A percentile compares a stretch with the other conserved stretches of the same genome.
Evolutionary conservation across 2,888 invertebrate species (phyloP).

Genomic region (Rhagonycha lutea): DNA sequence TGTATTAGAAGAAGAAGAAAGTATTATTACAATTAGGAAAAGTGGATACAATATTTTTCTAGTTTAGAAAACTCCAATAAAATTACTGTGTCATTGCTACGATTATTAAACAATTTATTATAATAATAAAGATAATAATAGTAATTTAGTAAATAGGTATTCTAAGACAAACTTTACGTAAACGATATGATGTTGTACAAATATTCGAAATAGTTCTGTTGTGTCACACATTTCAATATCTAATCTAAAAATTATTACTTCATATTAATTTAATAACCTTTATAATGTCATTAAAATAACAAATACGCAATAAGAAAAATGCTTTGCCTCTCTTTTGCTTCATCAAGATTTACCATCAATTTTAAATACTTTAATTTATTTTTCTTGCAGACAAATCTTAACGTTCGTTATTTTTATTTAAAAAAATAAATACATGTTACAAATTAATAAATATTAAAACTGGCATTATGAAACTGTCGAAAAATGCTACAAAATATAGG

Average conservation of each 20-base stretch:
- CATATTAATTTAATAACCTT: neutral
- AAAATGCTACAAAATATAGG: neutral
- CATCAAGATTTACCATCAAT: neutral
- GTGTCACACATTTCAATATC: neutral
- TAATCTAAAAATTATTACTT: neutral
- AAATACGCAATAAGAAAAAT: neutral
- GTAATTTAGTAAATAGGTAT: neutral
- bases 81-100: neutral
- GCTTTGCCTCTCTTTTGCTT: neutral
- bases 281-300: neutral
- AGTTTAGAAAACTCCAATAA: neutral
- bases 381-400: neutral
- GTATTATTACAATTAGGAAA: too few species aligned
- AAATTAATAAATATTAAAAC: too few species aligned
- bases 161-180: neutral
- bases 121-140: neutral
- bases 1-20: neutral
- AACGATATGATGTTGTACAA: neutral
- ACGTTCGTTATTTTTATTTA: too few species aligned
- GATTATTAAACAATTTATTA: neutral
- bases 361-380: neutral
- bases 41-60: neutral
- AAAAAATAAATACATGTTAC: too few species aligned
- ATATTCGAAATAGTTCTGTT: neutral
- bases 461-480: too few species aligned